Conservation (phyloP, 2,113 vertebrate genomes). For the Nicator chloris region DNA sequence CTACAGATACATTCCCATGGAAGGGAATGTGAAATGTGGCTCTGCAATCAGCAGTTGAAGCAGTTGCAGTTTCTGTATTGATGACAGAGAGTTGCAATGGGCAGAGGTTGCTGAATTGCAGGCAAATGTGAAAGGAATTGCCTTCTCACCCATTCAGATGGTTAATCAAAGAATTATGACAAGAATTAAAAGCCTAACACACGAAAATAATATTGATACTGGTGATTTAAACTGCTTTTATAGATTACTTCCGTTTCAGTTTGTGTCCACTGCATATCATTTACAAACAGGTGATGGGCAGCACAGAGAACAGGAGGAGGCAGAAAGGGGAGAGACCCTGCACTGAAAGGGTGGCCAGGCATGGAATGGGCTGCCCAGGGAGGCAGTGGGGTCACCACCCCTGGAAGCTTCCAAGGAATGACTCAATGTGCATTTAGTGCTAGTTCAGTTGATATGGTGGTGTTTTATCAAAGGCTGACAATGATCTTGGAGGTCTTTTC, state of each 20-base stretch:
- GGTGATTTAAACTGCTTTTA: background rate
- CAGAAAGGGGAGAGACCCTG: background rate
- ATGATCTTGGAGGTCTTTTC: background rate
- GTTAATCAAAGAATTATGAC: background rate
- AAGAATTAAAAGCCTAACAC: background rate
- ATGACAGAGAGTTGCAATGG: background rate
- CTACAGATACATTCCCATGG: background rate
- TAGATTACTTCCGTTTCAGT: background rate
- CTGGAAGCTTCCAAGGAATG: background rate
- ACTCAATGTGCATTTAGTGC: background rate
- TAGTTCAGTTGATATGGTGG: fast-evolving
- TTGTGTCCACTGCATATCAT: background rate
- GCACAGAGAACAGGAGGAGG: background rate
- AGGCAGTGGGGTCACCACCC: background rate
- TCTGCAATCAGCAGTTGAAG: background rate
- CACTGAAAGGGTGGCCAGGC: background rate
- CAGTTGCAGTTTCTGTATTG: background rate
- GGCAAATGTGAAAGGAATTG: background rate
- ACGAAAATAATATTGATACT: background rate
- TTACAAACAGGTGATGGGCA: background rate
- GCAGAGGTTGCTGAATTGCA: background rate
- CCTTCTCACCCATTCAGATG: background rate
- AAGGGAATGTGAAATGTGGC: background rate
- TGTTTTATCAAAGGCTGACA: background rate
- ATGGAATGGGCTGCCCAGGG: background rate